Conservation (phyloP, 1,140 invertebrate genomes). For the Idris sp. region DNA sequence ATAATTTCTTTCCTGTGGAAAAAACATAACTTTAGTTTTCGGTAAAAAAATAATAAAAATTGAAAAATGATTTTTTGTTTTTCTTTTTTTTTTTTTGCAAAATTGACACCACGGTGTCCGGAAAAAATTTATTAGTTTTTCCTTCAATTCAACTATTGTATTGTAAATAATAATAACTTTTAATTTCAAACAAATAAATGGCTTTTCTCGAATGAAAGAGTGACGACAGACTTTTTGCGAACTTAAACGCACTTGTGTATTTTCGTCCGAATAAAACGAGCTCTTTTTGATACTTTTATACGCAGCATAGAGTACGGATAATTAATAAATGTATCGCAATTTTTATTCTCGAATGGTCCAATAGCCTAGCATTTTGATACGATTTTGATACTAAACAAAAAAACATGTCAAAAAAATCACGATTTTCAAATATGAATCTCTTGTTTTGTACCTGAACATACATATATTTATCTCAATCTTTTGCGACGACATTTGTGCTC, state of each 20-base stretch:
- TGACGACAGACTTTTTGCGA: constrained; percentile 7
- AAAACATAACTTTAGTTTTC: too few relatives aligned
- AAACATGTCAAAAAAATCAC: constrained; percentile 6
- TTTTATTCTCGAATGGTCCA: constrained; percentile 42
- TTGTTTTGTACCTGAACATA: constrained; percentile 46
- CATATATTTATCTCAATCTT: constrained; percentile 39
- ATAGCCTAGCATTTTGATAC: constrained; percentile 52
- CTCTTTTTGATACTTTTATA: constrained; percentile 59
- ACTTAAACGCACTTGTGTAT: constrained; percentile 24
- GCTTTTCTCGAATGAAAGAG: constrained; percentile 8
- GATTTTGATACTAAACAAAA: constrained; percentile 41
- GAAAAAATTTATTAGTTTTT: neutral
- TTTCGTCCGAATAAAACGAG: constrained; percentile 44
- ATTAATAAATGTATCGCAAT: constrained; percentile 46
- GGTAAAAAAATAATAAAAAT: too few relatives aligned
- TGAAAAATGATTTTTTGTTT: too few relatives aligned
- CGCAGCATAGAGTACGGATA: too few relatives aligned
- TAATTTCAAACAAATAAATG: constrained; percentile 20
- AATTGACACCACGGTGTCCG: too few relatives aligned
- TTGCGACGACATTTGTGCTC: neutral
- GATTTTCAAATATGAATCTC: constrained; percentile 23
- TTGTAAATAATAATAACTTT: neutral
- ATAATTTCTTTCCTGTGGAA: too few relatives aligned
- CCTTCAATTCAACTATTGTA: too few relatives aligned
- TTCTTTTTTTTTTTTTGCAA: too few relatives aligned